These are phyloP conservation scores for Tragelaphus strepsiceros DNA, from an alignment of 2,113 vertebrate genomes.

Conservation along the genomic window DNA sequence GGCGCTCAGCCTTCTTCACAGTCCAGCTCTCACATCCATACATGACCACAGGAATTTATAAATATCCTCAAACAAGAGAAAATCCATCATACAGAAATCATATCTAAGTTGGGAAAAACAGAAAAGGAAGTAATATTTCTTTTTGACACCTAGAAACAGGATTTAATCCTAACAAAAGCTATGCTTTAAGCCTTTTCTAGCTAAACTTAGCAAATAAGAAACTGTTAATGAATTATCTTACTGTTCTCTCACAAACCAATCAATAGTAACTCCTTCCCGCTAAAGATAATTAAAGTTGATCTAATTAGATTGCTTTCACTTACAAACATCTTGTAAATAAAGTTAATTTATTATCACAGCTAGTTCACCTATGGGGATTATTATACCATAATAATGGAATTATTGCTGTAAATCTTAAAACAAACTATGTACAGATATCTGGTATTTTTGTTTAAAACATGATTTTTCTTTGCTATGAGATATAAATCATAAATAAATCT, in stretches of 20 bases:
- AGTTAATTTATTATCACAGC: constrained; percentile 62
- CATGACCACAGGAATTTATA: too few relatives aligned
- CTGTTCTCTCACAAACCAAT: constrained; percentile 49
- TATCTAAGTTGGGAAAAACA: background rate
- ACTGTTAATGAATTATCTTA: constrained; percentile 65
- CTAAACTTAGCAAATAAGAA: constrained; percentile 51
- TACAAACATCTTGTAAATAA: constrained; percentile 61
- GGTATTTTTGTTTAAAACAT: background rate
- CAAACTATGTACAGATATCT: background rate
- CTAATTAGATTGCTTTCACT: constrained; percentile 62
- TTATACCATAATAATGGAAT: constrained; percentile 21
- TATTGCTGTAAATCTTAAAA: constrained; percentile 24
- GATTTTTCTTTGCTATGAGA: background rate
- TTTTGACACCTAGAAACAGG: background rate
- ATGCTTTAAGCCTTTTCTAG: constrained; percentile 11
- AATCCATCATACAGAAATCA: background rate
- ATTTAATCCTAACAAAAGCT: background rate
- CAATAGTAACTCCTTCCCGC: constrained; percentile 51
- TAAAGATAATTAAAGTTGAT: constrained; percentile 67
- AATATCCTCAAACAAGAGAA: background rate
- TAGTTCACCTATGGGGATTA: constrained; percentile 28
- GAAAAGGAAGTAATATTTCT: background rate
- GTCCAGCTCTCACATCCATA: too few relatives aligned
- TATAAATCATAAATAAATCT: background rate
- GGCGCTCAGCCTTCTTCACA: too few relatives aligned